Evolutionary conservation across 2,888 invertebrate species (phyloP).

Genomic region (Stenoptilia bipunctidactyla): DNA sequence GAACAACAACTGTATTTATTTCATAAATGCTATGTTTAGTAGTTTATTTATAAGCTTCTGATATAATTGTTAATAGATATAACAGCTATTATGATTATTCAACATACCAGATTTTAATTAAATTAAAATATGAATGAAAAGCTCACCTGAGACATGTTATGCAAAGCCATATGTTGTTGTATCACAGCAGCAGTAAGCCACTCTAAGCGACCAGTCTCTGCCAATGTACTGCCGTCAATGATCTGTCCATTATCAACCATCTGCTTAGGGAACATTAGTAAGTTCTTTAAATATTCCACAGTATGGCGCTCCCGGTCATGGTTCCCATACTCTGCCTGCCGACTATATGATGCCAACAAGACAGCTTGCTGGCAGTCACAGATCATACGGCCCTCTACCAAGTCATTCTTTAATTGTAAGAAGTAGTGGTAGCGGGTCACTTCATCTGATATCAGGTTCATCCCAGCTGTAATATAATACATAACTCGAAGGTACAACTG

Average conservation of each 20-base stretch:
- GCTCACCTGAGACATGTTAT: conserved; percentile 79
- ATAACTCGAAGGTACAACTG: conserved; percentile 91
- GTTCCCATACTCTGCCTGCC: conserved; percentile 98
- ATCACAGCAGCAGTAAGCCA: conserved; percentile 84
- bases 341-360: conserved; percentile 90
- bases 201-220: conserved; percentile 79
- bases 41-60: no score
- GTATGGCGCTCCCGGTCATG: conserved; percentile 89
- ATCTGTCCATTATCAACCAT: conserved; percentile 59
- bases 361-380: conserved; percentile 94
- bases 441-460: conserved; percentile 90
- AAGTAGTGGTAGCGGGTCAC: conserved; percentile 97
- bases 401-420: conserved; percentile 93
- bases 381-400: conserved; percentile 91
- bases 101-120: no score
- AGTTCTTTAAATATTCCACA: conserved; percentile 91
- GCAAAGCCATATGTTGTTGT: conserved; percentile 79
- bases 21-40: no score
- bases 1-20: no score
- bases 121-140: no score
- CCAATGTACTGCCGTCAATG: conserved; percentile 59
- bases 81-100: no score
- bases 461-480: conserved; percentile 92
- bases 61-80: no score
- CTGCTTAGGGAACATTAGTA: conserved; percentile 93